A percentile compares a stretch with the other conserved stretches of the same genome.
These are phyloP conservation scores for Trimorus sp. DNA, from an alignment of 2,888 invertebrate species.

Conservation along the genomic window DNA sequence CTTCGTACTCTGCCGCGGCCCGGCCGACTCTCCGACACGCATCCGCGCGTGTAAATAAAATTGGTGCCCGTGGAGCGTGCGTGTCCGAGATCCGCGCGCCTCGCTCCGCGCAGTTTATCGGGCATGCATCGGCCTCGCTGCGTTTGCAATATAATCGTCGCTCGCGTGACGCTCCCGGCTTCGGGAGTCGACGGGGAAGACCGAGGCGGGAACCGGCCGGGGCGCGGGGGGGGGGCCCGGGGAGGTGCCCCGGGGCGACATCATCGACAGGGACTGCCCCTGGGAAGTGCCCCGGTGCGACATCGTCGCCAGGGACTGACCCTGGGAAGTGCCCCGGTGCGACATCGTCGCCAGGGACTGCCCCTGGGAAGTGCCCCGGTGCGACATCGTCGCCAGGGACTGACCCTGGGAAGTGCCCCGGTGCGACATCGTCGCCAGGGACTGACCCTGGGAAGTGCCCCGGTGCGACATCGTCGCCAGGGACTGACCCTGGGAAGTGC, in stretches of 20 bases:
- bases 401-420: too few relatives aligned
- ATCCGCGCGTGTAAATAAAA: conserved; percentile 39
- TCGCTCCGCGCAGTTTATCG: conserved; percentile 68
- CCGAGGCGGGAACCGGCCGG: conserved; percentile 43
- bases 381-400: too few relatives aligned
- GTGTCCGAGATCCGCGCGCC: conserved; percentile 35
- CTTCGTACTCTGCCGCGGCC: background rate
- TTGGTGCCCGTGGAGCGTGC: conserved; percentile 15
- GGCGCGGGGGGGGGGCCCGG: conserved; percentile 57
- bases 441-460: too few relatives aligned
- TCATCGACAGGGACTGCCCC: too few relatives aligned
- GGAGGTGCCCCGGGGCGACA: conserved; percentile 44
- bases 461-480: too few relatives aligned
- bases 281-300: too few relatives aligned
- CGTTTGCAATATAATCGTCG: conserved; percentile 74
- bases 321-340: too few relatives aligned
- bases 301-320: too few relatives aligned
- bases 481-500: too few relatives aligned
- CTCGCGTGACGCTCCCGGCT: conserved; percentile 73
- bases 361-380: too few relatives aligned
- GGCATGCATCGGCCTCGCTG: conserved; percentile 70
- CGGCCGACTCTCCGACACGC: conserved; percentile 32
- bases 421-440: too few relatives aligned
- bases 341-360: too few relatives aligned
- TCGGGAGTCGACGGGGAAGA: conserved; percentile 66